Evolutionary conservation across 2,888 invertebrate species (phyloP), one percentile per base, ranked within the genome.

Genomic region (Euzophera pinguis): DNA sequence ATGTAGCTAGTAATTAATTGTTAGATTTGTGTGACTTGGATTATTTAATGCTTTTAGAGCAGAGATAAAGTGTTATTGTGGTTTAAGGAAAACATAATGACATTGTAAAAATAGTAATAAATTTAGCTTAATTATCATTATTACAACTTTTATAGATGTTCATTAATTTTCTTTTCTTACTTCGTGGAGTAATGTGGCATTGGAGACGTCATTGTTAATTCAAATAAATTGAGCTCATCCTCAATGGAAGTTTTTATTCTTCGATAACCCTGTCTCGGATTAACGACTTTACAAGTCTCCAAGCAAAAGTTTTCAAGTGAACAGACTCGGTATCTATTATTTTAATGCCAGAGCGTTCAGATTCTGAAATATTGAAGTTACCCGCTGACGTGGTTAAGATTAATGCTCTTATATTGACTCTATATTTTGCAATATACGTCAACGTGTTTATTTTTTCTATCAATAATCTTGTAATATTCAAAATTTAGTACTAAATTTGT

Each of bases 61-160:
- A 81, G 73, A 75, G 77, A 78, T 86, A 87, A 83, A 82, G 89
- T 90, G 89, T 90, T 90, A 81, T 89, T 89, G 90, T 90, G 88
- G 85, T 87, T 84, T 85, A 89, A 84, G 86, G 75, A 77, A 84
- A 85, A 88, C 88, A 90, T 89, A 84, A 89, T 90, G 90, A 89
- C 90, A 88, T 88, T 90, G 90, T 90, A 90, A 81, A 88, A 88
- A 88, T 90, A 90, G 89, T 88, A 80, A 84, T 88, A 89, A 88
- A 81, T 78, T 85, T 90, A 90, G 90, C 86, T 86, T 90, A 90
- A 89, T 87, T 89, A 87, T 87, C 80, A 87, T 88, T 88, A 89
- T 88, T 88, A 87, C 86, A 85, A 90, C 86, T 90, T 90, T 90
- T 90, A 89, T 90, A 90, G 90, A 90, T 88, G 90, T 90, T 90